Base-by-base conservation (phyloP, 1,140 invertebrate genomes). In the Goniozus legneri region DNA sequence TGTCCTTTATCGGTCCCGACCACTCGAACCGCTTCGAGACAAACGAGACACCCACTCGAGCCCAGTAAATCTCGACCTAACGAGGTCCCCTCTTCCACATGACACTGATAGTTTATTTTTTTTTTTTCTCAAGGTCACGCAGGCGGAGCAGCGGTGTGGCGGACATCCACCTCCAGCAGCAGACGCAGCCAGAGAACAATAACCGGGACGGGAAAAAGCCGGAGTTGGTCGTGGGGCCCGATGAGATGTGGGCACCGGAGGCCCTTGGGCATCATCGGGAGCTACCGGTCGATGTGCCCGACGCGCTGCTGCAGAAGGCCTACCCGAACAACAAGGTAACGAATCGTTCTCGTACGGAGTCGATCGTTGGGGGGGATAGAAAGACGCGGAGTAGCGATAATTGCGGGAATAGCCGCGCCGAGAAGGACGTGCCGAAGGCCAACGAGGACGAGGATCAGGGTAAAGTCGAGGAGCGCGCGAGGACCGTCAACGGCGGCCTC, bases 261-360 rank as follows among this genome's bases (percentile, higher is more conserved):
- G 62, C 66, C 65, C 65, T 76, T 82, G 83, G 87, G 75, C 88
- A 89, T 64, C 89, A 91, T 80, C 85, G 90, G 67, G 96, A 98
- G 84, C 94, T 98, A 90, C 92, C 96, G 63, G 94, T 98, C 66
- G 96, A 98, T 77, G 94, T 96, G 52, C 96, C 96, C 62, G 94
- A 96, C 67, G 88, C 86, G 64, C 97, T 98, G 78, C 86, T 96
- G 83, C 55, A 82, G 86, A 71, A 91, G 89, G 75, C 97, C 92
- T 80, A 95, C 85, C 50, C 91, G 88, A 53, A 95, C 91, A n/a
- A n/a, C n/a, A 55, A 84, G 92, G 67, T 97, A 93, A 75, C 59
- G 16, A 60, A 57, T 46, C 44, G 58, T 48, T 62, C 59, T 39
- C 52, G 66, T 13, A 53, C 49, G 47, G 42, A 56, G 36, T 20